Evolutionary conservation across 1,140 invertebrate species (phyloP), one percentile per base, ranked within the genome.

Genomic region (Hestina assimilis): DNA sequence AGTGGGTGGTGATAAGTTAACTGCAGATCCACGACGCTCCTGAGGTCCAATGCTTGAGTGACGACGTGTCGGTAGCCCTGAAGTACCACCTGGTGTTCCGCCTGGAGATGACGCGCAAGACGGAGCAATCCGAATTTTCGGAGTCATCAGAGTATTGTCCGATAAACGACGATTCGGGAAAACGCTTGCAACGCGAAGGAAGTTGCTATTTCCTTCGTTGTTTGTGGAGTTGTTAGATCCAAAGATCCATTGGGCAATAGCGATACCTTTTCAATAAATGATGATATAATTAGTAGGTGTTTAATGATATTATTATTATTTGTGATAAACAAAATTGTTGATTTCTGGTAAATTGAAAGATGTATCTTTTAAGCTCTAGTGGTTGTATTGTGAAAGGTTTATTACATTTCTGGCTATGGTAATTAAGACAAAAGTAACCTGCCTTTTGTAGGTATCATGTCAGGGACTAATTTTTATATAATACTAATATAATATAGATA

Each of bases 11-110:
- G 95, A 96, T 29, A 96, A 89, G 89, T 96, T 96, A 47, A 96
- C 93, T 50, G 93, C 94, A 0, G 95, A 96, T 57, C 94, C 94
- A 33, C 95, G 93, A 54, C 95, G 91, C 72, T 97, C 95, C 72
- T 96, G 95, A 0, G 95, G 95, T 33, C 95, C 95, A 62, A 96
- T 96, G 78, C 95, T 96, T 11, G 96, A 97, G 81, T 97, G 96
- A 17, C 96, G 91, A 19, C 96, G 90, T 7, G 95, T 95, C 1
- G 95, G 96, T 17, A 97, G 86, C 0, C 94, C 94, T 0, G 88
- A 66, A 45, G 89, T 90, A 40, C 92, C 91, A 17, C 94, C 94
- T 0, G 95, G 95, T 4, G 95, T 95, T 1, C 94, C 95, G 7
- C 95, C 95, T 0, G 96, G 95, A 1, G 95, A 96, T 8, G 94